These are phyloP conservation scores for Pterobdella sp. DNA, from an alignment of 2,888 invertebrate species.

Conservation along the genomic window DNA sequence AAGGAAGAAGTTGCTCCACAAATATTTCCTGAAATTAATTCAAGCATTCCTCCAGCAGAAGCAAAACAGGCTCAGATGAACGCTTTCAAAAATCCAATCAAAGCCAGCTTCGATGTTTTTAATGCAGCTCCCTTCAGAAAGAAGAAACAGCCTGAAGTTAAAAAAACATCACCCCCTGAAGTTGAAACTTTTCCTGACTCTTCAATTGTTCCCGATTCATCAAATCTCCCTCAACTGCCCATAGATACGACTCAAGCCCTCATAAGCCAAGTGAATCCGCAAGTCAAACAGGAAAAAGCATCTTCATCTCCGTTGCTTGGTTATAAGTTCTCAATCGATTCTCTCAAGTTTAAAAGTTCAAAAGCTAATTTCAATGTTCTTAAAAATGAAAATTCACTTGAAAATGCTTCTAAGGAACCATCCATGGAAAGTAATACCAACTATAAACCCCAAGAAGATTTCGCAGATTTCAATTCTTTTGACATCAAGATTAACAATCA, in stretches of 20 bases:
- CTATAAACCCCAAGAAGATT: neutral
- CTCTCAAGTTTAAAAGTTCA: conserved; percentile 17
- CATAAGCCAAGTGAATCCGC: neutral
- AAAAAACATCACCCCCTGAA: neutral
- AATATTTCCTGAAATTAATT: neutral
- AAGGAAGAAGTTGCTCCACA: conserved; percentile 4
- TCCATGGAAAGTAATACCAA: neutral
- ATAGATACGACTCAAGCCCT: neutral
- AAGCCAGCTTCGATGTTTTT: conserved; percentile 42
- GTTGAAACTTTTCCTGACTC: too few relatives aligned
- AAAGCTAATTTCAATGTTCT: conserved; percentile 21
- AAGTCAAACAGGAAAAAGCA: neutral
- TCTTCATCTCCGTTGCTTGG: conserved; percentile 17
- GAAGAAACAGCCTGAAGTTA: conserved; percentile 14
- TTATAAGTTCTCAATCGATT: conserved; percentile 15
- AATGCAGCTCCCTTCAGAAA: conserved; percentile 44
- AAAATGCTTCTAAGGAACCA: neutral
- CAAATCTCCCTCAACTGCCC: neutral
- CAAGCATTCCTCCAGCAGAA: neutral
- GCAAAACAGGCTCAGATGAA: neutral
- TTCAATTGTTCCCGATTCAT: neutral
- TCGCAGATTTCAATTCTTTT: conserved; percentile 3
- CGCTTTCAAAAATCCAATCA: conserved; percentile 24
- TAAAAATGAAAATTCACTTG: conserved; percentile 23
- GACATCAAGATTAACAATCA: neutral